Evolutionary conservation across 2,888 invertebrate genomes (phyloP).

Genomic region (Ptychoptera albimana): DNA sequence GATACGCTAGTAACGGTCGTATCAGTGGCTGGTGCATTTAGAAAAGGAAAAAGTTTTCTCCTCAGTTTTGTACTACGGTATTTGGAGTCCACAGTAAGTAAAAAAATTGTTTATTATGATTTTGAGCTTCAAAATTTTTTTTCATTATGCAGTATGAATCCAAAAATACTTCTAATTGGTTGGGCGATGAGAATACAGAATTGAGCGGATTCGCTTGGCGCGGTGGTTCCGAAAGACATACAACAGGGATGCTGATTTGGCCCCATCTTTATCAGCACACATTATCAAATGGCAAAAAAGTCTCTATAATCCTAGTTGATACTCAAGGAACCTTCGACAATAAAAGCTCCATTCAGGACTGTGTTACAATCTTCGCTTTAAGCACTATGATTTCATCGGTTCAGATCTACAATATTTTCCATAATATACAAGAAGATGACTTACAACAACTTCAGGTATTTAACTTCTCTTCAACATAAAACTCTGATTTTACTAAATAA

Average conservation of each 20-base stretch:
- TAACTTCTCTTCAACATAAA: too few species aligned
- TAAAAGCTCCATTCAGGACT: constrained; percentile 3
- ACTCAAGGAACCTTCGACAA: constrained; percentile 8
- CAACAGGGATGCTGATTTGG: constrained; percentile 7
- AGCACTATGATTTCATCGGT: constrained; percentile 8
- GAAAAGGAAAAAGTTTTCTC: constrained; percentile 8
- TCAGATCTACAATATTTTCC: constrained; percentile 5
- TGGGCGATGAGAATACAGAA: constrained; percentile 3
- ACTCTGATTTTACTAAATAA: background rate
- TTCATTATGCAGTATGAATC: background rate
- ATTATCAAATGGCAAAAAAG: background rate
- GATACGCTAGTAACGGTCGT: constrained; percentile 2
- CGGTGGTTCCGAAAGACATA: constrained; percentile 5
- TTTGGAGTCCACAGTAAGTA: constrained; percentile 5
- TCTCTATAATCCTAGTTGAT: constrained; percentile 8
- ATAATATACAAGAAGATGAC: constrained; percentile 7
- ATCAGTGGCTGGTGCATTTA: constrained; percentile 7
- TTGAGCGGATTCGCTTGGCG: constrained; percentile 6
- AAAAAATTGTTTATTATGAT: background rate
- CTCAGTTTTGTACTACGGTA: constrained; percentile 6
- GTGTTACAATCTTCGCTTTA: constrained; percentile 7
- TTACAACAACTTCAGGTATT: constrained; percentile 6
- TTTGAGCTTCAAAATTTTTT: background rate
- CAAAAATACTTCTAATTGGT: constrained; percentile 1
- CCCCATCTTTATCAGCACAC: constrained; percentile 6